These are phyloP conservation scores for Castor canadensis DNA, from an alignment of 2,113 vertebrate species.

Conservation along the genomic window DNA sequence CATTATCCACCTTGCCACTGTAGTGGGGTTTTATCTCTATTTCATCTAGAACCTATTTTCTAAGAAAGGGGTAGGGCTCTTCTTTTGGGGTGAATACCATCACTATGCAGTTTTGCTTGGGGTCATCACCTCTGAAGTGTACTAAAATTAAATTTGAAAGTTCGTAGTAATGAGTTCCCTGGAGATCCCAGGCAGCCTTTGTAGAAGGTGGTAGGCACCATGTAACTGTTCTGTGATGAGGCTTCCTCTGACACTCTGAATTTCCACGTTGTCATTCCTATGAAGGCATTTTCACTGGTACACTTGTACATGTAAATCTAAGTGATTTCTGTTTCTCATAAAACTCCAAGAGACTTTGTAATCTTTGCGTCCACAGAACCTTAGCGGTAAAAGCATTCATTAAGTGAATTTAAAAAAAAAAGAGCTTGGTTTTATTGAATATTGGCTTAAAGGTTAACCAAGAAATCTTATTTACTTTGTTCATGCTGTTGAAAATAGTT, in stretches of 20 bases:
- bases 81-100: no score
- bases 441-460: conserved; percentile 58
- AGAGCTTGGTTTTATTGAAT: conserved; percentile 8
- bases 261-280: not conserved
- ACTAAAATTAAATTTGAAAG: not conserved
- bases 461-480: conserved; percentile 44
- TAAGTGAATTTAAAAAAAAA: not conserved
- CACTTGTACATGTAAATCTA: not conserved
- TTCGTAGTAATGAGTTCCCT: not conserved
- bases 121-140: not conserved
- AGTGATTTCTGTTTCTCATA: not conserved
- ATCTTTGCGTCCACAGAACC: not conserved
- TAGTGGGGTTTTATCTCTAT: not conserved
- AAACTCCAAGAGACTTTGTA: not conserved
- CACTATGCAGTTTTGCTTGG: not conserved
- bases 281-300: no score
- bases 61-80: no score
- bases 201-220: not conserved
- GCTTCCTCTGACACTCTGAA: not conserved
- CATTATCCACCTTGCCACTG: not conserved
- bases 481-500: conserved; percentile 43
- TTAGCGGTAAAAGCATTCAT: not conserved
- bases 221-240: fast-evolving
- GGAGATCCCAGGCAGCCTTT: not conserved
- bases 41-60: not conserved